These are phyloP conservation scores for Torymus aiolomorphi DNA, from an alignment of 2,888 invertebrate species.

Conservation along the genomic window DNA sequence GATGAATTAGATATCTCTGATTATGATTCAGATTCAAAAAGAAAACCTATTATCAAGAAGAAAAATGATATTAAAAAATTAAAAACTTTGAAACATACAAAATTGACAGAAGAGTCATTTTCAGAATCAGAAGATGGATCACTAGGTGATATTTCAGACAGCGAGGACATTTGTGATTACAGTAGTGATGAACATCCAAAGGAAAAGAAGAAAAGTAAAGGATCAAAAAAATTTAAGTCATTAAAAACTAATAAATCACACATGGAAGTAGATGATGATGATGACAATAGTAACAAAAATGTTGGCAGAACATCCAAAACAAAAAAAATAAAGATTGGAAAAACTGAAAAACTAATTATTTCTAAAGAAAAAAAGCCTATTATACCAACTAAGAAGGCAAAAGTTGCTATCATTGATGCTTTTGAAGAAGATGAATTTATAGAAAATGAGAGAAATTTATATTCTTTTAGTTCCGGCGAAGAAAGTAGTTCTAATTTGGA, in stretches of 20 bases:
- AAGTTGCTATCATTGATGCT: constrained; percentile 1
- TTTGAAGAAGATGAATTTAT: constrained; percentile 1
- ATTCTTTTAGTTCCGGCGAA: constrained; percentile 56
- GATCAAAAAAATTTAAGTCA: neutral
- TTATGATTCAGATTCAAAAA: constrained; percentile 63
- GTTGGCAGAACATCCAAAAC: constrained; percentile 50
- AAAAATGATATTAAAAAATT: neutral
- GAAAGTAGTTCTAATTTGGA: constrained; percentile 61
- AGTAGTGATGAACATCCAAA: too few species aligned
- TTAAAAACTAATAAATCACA: neutral
- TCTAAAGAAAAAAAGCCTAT: constrained; percentile 13
- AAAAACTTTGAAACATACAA: too few species aligned
- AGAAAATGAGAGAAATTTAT: constrained; percentile 54
- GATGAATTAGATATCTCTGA: constrained; percentile 79
- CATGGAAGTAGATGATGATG: constrained; percentile 58
- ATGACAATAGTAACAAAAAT: constrained; percentile 56
- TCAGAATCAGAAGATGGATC: too few species aligned
- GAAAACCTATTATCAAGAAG: constrained; percentile 16
- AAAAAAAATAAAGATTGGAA: constrained; percentile 45
- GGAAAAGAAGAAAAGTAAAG: neutral
- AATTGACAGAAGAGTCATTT: too few species aligned
- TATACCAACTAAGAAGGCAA: constrained; percentile 16
- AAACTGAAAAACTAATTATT: neutral
- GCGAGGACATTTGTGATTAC: too few species aligned
- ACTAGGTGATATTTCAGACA: too few species aligned